Evolutionary conservation across 2,888 invertebrate genomes (phyloP).

Genomic region (Nysson spinosus): DNA sequence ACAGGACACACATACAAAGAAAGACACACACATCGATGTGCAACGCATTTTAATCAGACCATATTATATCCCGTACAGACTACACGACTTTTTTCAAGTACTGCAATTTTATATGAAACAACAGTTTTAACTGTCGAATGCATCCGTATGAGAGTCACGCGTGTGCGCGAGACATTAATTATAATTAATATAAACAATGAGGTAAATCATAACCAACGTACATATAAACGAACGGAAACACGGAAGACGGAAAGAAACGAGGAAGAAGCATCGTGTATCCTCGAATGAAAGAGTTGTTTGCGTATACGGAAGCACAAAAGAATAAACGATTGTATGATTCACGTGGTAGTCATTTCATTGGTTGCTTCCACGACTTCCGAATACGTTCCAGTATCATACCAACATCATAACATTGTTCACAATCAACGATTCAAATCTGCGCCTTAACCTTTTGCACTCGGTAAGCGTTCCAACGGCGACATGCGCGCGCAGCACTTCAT

Average conservation of each 20-base stretch:
- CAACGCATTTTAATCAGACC: slow-evolving; percentile 31
- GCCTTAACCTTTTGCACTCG: too few species aligned
- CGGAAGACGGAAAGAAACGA: slow-evolving; percentile 18
- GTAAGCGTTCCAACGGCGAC: too few species aligned
- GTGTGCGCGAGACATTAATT: too few species aligned
- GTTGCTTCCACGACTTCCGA: not conserved
- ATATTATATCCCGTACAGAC: slow-evolving; percentile 49
- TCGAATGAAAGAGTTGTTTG: slow-evolving; percentile 56
- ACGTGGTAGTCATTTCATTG: not conserved
- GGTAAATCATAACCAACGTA: too few species aligned
- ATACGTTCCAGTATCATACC: too few species aligned
- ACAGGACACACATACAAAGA: slow-evolving; percentile 15
- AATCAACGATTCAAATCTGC: too few species aligned
- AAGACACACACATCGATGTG: slow-evolving; percentile 23
- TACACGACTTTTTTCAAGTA: slow-evolving; percentile 68
- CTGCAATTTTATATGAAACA: slow-evolving; percentile 70
- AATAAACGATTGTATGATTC: slow-evolving; percentile 68
- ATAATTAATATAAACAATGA: too few species aligned
- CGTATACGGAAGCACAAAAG: slow-evolving; percentile 71
- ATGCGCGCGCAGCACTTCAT: too few species aligned
- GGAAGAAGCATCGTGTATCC: slow-evolving; percentile 51
- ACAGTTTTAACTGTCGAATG: too few species aligned
- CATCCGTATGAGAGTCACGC: too few species aligned
- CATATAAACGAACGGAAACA: too few species aligned
- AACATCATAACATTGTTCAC: too few species aligned